Conservation (phyloP, 2,113 vertebrate genomes). For the Gnathonemus longibarbis region DNA sequence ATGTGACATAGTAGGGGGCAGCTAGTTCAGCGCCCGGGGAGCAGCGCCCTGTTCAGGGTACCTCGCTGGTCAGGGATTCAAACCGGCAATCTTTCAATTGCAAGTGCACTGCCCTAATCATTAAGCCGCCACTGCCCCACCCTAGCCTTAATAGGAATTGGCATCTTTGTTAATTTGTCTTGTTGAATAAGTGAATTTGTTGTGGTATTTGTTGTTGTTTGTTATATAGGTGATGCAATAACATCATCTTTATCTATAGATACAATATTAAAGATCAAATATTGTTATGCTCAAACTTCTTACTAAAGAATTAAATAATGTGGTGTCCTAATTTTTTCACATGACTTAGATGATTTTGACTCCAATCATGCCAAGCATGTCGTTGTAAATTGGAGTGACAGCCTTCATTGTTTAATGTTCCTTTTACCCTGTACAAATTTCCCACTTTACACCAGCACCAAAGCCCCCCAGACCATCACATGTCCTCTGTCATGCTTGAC, state of each 20-base stretch:
- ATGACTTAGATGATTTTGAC: neutral
- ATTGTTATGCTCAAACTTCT: neutral
- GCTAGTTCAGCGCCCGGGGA: no score
- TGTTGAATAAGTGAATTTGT: neutral
- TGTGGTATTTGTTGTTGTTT: neutral
- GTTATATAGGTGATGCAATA: neutral
- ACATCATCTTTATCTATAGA: neutral
- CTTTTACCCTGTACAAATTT: neutral
- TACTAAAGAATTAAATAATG: neutral
- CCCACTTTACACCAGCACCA: neutral
- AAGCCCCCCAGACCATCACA: neutral
- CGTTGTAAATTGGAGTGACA: neutral
- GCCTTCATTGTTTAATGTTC: neutral
- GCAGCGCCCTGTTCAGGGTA: no score
- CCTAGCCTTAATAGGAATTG: neutral
- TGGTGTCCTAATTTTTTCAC: neutral
- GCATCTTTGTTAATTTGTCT: neutral
- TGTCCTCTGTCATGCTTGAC: neutral
- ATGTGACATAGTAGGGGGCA: no score
- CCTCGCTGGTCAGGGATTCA: no score
- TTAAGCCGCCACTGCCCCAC: no score
- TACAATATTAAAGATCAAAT: neutral
- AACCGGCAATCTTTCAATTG: no score
- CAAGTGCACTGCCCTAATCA: no score
- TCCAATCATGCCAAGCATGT: neutral